Conservation (phyloP, 2,888 invertebrate species). For the Nipponacmea schrenckii region DNA sequence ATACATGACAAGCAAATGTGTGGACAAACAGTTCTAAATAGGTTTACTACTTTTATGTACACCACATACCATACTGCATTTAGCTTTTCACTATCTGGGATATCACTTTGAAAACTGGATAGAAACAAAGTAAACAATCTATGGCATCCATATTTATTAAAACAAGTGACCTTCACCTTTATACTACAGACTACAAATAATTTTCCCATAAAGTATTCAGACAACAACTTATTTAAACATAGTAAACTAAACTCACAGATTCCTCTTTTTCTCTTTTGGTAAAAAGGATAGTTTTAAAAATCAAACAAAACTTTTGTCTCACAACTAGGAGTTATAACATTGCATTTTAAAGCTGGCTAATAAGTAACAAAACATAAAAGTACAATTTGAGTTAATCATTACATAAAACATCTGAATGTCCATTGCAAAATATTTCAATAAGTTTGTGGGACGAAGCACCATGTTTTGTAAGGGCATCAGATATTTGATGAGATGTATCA, state of each 20-base stretch:
- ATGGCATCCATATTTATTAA: too few relatives aligned
- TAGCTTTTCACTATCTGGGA: too few relatives aligned
- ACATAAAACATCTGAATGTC: not conserved
- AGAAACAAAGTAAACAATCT: too few relatives aligned
- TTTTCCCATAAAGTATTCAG: not conserved
- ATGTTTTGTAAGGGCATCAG: conserved; percentile 14
- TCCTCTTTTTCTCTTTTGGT: not conserved
- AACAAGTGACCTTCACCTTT: too few relatives aligned
- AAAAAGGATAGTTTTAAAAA: not conserved
- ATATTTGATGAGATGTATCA: conserved; percentile 10
- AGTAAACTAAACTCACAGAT: not conserved
- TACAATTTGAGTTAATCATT: not conserved
- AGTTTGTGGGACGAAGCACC: conserved; percentile 10
- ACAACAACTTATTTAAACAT: not conserved
- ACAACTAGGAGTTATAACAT: not conserved
- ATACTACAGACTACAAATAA: too few relatives aligned
- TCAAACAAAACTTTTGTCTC: not conserved
- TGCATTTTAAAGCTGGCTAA: not conserved
- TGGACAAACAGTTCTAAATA: too few relatives aligned
- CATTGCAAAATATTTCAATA: not conserved
- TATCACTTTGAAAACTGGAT: too few relatives aligned
- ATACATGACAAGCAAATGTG: too few relatives aligned
- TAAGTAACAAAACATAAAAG: not conserved
- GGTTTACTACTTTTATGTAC: too few relatives aligned
- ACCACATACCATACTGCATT: too few relatives aligned